Percentiles rank a stretch among this genome's conserved stretches.
phyloP scores from a whole-genome alignment of 2,888 invertebrate genomes.

The Hartigia nigra region DNA sequence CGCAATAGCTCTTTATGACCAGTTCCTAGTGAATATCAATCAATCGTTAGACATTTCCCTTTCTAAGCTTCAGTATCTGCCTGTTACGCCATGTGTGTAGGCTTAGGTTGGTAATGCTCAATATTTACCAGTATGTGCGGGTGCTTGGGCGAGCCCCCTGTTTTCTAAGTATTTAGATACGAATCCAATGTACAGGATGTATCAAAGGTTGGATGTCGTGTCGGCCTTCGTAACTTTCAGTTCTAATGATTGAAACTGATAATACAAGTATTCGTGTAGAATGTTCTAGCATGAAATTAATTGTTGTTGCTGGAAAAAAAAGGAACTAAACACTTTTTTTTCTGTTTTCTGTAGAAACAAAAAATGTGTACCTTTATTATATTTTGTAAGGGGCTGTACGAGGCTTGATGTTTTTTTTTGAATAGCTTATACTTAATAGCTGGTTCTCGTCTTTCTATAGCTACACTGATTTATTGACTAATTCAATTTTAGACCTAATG shows the following conservation, averaged over 20 bases:
- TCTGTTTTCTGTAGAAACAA: background rate
- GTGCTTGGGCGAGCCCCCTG: background rate
- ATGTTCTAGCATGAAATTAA: background rate
- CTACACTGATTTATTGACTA: background rate
- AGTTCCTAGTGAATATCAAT: conserved; percentile 37
- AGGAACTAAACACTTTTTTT: background rate
- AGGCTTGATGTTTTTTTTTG: background rate
- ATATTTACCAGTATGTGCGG: background rate
- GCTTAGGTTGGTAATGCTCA: background rate
- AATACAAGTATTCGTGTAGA: background rate
- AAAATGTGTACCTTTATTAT: background rate
- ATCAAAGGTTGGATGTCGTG: background rate
- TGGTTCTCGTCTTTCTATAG: background rate
- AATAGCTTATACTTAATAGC: background rate
- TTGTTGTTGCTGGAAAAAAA: background rate
- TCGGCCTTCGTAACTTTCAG: background rate
- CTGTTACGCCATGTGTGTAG: background rate
- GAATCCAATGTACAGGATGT: background rate
- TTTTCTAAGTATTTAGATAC: background rate
- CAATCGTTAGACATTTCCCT: conserved; percentile 39
- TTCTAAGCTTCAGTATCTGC: conserved; percentile 26
- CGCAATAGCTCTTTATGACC: conserved; percentile 19
- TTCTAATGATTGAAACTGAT: background rate
- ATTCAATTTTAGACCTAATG: background rate
- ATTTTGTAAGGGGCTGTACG: background rate